Base-by-base conservation (phyloP, 2,888 invertebrate genomes). In the Papilio protenor region DNA sequence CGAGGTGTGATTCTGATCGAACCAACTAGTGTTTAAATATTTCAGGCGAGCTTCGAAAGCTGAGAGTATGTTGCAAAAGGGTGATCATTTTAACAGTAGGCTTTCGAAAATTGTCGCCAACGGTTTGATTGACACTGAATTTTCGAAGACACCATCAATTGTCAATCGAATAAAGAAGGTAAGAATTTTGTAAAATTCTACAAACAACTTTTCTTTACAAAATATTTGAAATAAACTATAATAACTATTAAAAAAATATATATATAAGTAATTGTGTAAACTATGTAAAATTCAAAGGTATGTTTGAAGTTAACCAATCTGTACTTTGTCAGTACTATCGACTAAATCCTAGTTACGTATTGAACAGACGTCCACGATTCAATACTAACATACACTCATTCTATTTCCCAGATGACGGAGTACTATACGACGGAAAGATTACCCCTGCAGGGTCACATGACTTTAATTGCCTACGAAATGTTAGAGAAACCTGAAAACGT, bases 361-460 rank as follows among this genome's bases (percentile, higher is more conserved):
- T 33, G 33, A 33, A 33, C 33, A 33, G 33, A 5, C 33, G 33
- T 2, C 33, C 33, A 6, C 33, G 33, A 33, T 33, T 33, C 33
- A 47, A 49, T 49, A 52, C 11, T 52, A 74, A 23, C 18, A n/a
- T 14, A 12, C 55, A 45, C 16, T 27, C 14, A 14, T 49, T 14
- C n/a, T 2, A 10, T 23, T 74, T 77, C 57, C 16, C 80, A 97
- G 97, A 95, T 97, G 2, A 89, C 98, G 77, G 96, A 98, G 84
- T 98, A 98, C 89, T 98, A 98, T 91, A 97, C 98, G 6, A 96
- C 97, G 0, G 96, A 96, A 79, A 98, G 98, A 0, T 98, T 98
- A 90, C 97, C 96, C 86, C 96, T 95, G 83, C 95, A 98, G 80
- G 97, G 97, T 0, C 88, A 97, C 21, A 94, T 96, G 0, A 95